Conservation (phyloP, 2,113 vertebrate species). For the Lanius ludovicianus region DNA sequence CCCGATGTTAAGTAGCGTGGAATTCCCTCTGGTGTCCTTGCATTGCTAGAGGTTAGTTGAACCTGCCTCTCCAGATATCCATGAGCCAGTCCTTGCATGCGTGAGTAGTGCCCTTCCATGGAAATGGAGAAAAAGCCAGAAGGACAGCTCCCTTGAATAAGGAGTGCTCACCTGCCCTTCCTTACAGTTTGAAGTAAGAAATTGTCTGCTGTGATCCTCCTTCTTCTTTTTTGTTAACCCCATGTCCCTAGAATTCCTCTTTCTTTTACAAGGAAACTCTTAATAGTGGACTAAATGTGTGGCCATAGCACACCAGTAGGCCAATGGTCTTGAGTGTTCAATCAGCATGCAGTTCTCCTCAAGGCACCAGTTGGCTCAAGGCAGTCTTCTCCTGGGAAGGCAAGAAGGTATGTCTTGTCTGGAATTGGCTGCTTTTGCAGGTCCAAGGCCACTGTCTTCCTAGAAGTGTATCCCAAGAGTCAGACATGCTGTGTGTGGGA, state of each 20-base stretch:
- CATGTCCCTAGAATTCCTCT: background rate
- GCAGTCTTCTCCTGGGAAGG: background rate
- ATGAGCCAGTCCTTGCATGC: background rate
- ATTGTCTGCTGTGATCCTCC: background rate
- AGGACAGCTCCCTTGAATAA: background rate
- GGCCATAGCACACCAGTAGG: too few relatives aligned
- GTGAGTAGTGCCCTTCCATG: background rate
- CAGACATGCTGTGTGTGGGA: background rate
- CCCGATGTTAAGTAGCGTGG: background rate
- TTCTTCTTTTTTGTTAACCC: background rate
- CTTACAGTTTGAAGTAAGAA: background rate
- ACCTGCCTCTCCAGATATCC: background rate
- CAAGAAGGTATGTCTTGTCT: background rate
- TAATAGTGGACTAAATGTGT: background rate
- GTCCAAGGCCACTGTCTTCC: background rate
- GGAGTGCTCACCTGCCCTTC: background rate
- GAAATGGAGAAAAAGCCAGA: background rate
- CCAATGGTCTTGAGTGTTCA: accelerated
- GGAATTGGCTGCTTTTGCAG: background rate
- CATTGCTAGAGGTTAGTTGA: background rate
- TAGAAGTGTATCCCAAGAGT: background rate
- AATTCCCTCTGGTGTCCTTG: background rate
- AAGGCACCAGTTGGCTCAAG: background rate
- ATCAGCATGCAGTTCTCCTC: background rate
- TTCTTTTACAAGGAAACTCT: background rate